Evolutionary conservation across 2,888 invertebrate species (phyloP), one percentile per base, ranked within the genome.

Genomic region (Caenorhabditis parvicauda): DNA sequence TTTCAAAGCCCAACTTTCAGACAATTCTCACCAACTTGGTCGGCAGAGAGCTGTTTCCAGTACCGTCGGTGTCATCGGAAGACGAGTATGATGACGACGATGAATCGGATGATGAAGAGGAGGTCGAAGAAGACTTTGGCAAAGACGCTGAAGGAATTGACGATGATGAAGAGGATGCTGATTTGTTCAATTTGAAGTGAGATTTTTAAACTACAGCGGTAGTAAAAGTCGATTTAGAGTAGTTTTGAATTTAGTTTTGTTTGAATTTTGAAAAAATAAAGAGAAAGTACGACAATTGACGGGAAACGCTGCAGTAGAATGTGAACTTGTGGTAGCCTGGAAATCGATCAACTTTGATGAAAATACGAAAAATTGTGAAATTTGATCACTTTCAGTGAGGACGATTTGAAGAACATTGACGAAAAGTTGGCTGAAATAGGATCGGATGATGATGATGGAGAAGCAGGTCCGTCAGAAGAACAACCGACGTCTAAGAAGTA

Each of bases 391-490:
- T 49, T 42, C 39, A 63, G 54, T 41, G 64, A 56, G 17, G 56
- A 48, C 9, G 70, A 70, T 52, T 41, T 67, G 49, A 63, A 64
- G 38, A 59, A 62, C 19, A 24, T 66, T 27, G 69, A 69, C 22
- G 49, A 45, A 0, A 59, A 66, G 44, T 29, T 69, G 43, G 55
- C 63, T 25, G 28, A 42, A 25, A 59, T 59, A 55, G 65, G 39
- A 27, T 46, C 49, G 14, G 50, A 53, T 12, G 61, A 49, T 35
- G 51, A 58, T 0, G 54, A 54, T 14, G 43, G 45, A n/a, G 39
- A 54, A 21, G 63, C 54, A 2, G 43, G 45, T 17, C 32, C 49
- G 17, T 43, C 42, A 41, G n/a, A 24, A 21, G 55, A 46, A 22
- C 2, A 24, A 9, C 7, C 49, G n/a, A 39, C 27, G 2, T 32